phyloP scores from a whole-genome alignment of 2,113 vertebrate genomes.

The Fregata magnificens region DNA sequence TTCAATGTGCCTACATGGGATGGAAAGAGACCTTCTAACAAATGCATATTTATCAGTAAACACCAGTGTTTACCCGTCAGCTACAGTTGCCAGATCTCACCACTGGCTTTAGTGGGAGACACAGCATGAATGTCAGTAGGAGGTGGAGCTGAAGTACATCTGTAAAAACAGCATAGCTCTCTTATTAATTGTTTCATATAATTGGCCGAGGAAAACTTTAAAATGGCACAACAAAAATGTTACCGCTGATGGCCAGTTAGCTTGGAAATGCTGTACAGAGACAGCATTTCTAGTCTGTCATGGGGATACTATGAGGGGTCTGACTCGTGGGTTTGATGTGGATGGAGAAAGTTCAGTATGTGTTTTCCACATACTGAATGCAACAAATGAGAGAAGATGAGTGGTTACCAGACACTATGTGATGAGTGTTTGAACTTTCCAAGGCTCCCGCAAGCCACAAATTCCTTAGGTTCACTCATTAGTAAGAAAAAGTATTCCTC shows the following conservation, averaged over 20 bases:
- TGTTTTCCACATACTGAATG: background rate
- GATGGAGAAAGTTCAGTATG: background rate
- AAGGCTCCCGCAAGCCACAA: background rate
- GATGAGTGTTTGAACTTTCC: background rate
- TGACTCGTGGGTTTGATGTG: background rate
- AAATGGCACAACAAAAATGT: background rate
- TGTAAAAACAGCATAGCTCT: background rate
- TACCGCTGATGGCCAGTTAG: background rate
- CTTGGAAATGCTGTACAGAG: background rate
- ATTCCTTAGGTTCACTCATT: background rate
- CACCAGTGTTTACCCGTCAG: background rate
- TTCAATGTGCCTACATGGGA: background rate
- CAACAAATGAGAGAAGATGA: background rate
- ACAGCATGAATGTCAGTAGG: background rate
- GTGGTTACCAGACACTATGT: fast-evolving
- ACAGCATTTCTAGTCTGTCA: background rate
- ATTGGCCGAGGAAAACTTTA: background rate
- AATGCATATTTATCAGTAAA: background rate
- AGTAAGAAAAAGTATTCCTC: background rate
- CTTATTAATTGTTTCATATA: background rate
- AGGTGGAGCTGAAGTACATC: background rate
- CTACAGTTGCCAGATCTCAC: background rate
- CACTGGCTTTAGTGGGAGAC: background rate
- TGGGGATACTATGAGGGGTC: background rate
- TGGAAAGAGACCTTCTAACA: background rate